A percentile compares a stretch with the other conserved stretches of the same genome.
Evolutionary conservation across 2,797 vertebrate species (phyloP).

Genomic region (Peromyscus attwateri): DNA sequence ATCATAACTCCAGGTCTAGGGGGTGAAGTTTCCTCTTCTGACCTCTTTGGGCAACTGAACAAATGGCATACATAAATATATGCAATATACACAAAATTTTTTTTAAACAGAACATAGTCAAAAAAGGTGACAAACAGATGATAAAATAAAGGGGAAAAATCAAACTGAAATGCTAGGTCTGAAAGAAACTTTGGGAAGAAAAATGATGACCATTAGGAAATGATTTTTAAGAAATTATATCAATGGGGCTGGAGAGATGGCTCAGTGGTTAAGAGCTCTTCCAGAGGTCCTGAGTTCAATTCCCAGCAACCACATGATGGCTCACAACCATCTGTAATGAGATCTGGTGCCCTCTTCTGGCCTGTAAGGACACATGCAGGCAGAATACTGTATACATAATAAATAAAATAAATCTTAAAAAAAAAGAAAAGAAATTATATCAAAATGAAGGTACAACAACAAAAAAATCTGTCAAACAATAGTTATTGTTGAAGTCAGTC

Average conservation of each 20-base stretch:
- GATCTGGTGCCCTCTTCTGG: too few species aligned
- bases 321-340: too few species aligned
- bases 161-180: neutral
- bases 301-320: too few species aligned
- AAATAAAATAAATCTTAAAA: too few species aligned
- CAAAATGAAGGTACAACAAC: constrained; percentile 39
- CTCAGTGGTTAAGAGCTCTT: too few species aligned
- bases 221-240: neutral
- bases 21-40: neutral
- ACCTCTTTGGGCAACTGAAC: neutral
- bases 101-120: neutral
- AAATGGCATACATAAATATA: neutral
- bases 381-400: too few species aligned
- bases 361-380: too few species aligned
- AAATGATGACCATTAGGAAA: neutral
- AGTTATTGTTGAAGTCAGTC: constrained; percentile 34
- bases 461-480: neutral
- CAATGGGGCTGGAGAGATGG: too few species aligned
- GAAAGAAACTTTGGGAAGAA: neutral
- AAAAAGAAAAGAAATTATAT: neutral
- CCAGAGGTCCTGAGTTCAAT: too few species aligned
- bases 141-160: neutral
- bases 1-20: neutral
- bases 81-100: neutral
- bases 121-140: neutral